Evolutionary conservation across 2,797 vertebrate species (phyloP).

Genomic region (Spea hammondii): DNA sequence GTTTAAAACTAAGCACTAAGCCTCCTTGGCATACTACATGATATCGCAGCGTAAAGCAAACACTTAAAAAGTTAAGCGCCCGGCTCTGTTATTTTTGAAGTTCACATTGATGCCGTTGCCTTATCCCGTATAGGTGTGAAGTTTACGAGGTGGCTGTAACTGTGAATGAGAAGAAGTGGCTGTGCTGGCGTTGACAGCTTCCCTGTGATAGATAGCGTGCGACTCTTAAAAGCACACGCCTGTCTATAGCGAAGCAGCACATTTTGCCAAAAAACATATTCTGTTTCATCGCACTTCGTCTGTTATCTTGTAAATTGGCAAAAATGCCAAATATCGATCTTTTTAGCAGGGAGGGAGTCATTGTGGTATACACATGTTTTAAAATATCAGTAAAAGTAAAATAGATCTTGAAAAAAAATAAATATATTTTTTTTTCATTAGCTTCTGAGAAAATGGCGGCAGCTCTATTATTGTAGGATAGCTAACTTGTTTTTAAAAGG

Average conservation of each 20-base stretch:
- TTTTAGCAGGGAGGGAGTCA: no score
- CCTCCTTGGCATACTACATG: constrained; percentile 1
- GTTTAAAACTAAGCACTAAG: background rate
- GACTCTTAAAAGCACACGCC: constrained; percentile 16
- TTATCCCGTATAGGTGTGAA: constrained; percentile 39
- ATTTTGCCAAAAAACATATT: constrained; percentile 16
- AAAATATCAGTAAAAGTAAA: no score
- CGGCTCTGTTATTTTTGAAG: constrained; percentile 14
- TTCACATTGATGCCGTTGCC: constrained; percentile 20
- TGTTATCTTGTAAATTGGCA: background rate
- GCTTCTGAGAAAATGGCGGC: no score
- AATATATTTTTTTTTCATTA: no score
- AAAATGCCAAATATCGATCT: background rate
- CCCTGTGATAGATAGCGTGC: constrained; percentile 33
- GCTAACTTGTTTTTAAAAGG: no score
- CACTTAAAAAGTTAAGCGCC: constrained; percentile 18
- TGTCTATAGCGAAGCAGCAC: constrained; percentile 15
- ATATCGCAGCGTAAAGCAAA: constrained; percentile 1
- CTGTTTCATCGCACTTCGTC: background rate
- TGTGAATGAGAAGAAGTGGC: constrained; percentile 39
- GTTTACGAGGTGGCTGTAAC: constrained; percentile 43
- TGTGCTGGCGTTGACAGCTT: constrained; percentile 35
- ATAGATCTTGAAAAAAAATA: no score
- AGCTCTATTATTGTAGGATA: no score
- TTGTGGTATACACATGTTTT: no score